Evolutionary conservation across 2,797 vertebrate genomes (phyloP).

Genomic region (Parotocinclus haroldoi): DNA sequence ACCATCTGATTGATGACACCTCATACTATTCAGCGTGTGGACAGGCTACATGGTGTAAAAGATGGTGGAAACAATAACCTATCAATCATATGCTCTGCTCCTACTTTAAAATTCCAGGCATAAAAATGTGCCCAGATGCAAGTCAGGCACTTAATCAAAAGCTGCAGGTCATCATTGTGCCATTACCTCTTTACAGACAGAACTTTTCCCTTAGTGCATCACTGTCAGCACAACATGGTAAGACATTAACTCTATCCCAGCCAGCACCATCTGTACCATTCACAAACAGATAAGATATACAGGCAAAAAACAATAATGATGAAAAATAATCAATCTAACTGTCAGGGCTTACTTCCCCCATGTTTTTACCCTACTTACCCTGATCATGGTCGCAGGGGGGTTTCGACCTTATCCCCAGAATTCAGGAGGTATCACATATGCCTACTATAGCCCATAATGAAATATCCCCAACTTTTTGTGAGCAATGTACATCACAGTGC

Average conservation of each 20-base stretch:
- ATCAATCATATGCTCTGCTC: constrained; percentile 41
- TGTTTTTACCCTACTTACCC: too few relatives aligned
- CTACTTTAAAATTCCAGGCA: constrained; percentile 38
- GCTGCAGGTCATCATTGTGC: constrained; percentile 46
- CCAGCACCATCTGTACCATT: not conserved
- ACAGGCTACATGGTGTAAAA: constrained; percentile 48
- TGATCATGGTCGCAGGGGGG: too few relatives aligned
- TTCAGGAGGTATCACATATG: too few relatives aligned
- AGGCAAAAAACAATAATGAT: too few relatives aligned
- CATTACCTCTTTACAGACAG: constrained; percentile 41
- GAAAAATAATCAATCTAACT: too few relatives aligned
- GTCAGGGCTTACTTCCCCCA: too few relatives aligned
- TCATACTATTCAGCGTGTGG: constrained; percentile 34
- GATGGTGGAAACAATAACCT: constrained; percentile 42
- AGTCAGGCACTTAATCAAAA: constrained; percentile 44
- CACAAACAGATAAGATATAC: too few relatives aligned
- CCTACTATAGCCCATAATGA: too few relatives aligned
- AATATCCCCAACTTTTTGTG: too few relatives aligned
- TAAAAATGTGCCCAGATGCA: constrained; percentile 30
- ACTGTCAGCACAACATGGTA: constrained; percentile 35
- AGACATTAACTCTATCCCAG: constrained; percentile 1
- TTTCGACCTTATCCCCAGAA: too few relatives aligned
- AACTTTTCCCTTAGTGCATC: constrained; percentile 37
- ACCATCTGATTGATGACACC: constrained; percentile 46
- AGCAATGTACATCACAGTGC: too few relatives aligned